Evolutionary conservation across 2,888 invertebrate species (phyloP), one percentile per base, ranked within the genome.

Genomic region (Cheilosia urbana): DNA sequence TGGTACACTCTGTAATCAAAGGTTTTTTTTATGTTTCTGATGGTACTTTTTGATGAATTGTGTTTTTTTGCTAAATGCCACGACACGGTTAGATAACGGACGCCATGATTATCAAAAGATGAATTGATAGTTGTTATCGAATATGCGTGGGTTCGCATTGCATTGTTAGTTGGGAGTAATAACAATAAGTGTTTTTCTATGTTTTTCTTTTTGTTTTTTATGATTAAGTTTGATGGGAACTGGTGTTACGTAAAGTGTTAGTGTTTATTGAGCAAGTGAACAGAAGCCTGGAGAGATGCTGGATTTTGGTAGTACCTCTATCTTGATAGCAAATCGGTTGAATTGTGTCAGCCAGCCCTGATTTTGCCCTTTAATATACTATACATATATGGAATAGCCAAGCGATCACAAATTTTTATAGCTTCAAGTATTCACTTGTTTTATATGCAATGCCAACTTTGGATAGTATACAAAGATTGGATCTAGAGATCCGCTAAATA

Each of bases 31-130:
- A 51, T 30, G 51, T 72, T 62, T 17, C 53, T n/a, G 19, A 37
- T 57, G 21, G 34, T 69, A 4, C 58, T 57, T 30, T 47, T 34
- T 19, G 17, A 24, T 58, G 27, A 34, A n/a, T 13, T 7, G 30
- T 37, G 3, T 34, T 66, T 34, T 21, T 11, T 15, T 34, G 37
- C 11, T 30, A 37, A 51, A 53, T 66, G 51, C 53, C 66, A 66
- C 21, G 53, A 40, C 66, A 30, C 17, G 66, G 27, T 66, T 66
- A 37, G 40, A 66, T 66, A 66, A 66, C 24, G 27, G n/a, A 42
- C 11, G 27, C 53, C 53, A 66, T 53, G 53, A 66, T 66, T 66
- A 66, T 66, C 21, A 47, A 21, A 53, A 57, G 55, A 69, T 57
- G 19, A 45, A 69, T 57, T 45, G 57, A 47, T 69, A 34, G 34